Conservation (phyloP, 2,113 vertebrate species). For the Oxyura jamaicensis region DNA sequence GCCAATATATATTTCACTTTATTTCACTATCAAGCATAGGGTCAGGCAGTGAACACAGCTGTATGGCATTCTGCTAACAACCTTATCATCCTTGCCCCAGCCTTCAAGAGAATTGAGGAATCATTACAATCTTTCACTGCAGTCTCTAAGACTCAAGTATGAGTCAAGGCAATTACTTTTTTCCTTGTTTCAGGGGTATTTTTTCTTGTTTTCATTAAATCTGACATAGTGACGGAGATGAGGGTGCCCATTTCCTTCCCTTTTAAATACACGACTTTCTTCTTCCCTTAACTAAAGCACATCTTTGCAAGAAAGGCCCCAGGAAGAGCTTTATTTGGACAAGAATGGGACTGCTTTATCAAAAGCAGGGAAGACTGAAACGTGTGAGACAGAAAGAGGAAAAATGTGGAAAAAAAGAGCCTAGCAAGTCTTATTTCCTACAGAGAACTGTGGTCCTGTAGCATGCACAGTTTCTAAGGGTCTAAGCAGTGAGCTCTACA, state of each 20-base stretch:
- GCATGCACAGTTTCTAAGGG: not conserved
- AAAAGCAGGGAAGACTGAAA: not conserved
- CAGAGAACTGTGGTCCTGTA: not conserved
- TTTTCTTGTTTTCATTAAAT: not conserved
- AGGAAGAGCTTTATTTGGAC: not conserved
- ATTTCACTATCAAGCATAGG: not conserved
- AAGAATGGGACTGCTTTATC: not conserved
- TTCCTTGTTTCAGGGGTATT: not conserved
- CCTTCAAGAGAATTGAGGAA: constrained; percentile 1
- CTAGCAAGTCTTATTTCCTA: not conserved
- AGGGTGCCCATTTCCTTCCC: not conserved
- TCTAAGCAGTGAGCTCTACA: not conserved
- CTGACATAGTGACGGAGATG: not conserved
- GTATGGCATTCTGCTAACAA: not conserved
- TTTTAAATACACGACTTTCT: not conserved
- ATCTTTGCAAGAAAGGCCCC: not conserved
- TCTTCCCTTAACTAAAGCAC: not conserved
- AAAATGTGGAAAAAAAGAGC: not conserved
- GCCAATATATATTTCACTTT: not conserved
- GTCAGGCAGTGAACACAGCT: not conserved
- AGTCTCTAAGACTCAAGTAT: not conserved
- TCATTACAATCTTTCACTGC: not conserved
- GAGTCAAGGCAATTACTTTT: not conserved
- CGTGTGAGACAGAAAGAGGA: not conserved
- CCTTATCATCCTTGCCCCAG: not conserved